Evolutionary conservation across 2,113 vertebrate genomes (phyloP).

Genomic region (Pteronura brasiliensis): DNA sequence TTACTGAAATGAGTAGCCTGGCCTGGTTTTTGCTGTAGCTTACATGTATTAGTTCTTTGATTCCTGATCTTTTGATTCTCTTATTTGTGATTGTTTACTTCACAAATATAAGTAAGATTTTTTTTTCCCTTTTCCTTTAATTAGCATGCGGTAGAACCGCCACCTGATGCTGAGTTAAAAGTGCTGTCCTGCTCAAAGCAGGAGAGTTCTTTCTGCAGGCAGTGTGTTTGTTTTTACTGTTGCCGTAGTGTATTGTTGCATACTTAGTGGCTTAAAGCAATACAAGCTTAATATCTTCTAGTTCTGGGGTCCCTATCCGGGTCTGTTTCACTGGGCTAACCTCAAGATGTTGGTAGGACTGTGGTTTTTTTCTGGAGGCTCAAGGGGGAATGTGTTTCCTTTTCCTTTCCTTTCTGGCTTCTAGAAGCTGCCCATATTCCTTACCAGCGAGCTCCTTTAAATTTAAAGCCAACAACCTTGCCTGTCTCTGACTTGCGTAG

Average conservation of each 20-base stretch:
- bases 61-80: not conserved
- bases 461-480: not conserved
- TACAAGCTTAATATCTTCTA: not conserved
- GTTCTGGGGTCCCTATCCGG: not conserved
- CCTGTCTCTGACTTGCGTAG: not conserved
- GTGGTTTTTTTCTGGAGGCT: not conserved
- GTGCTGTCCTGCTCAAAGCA: not conserved
- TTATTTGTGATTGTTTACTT: not conserved
- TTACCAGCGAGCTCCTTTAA: not conserved
- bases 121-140: not conserved
- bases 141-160: not conserved
- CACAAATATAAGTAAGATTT: not conserved
- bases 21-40: not conserved
- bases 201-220: not conserved
- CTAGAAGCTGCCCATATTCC: not conserved
- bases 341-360: not conserved
- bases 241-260: not conserved
- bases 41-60: not conserved
- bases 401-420: not conserved
- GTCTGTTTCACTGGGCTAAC: not conserved
- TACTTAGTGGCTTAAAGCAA: not conserved
- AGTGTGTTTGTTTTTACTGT: accelerated
- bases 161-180: not conserved
- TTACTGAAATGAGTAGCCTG: not conserved
- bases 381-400: not conserved